Conservation (phyloP, 2,797 vertebrate genomes). For the Chiloscyllium punctatum region DNA sequence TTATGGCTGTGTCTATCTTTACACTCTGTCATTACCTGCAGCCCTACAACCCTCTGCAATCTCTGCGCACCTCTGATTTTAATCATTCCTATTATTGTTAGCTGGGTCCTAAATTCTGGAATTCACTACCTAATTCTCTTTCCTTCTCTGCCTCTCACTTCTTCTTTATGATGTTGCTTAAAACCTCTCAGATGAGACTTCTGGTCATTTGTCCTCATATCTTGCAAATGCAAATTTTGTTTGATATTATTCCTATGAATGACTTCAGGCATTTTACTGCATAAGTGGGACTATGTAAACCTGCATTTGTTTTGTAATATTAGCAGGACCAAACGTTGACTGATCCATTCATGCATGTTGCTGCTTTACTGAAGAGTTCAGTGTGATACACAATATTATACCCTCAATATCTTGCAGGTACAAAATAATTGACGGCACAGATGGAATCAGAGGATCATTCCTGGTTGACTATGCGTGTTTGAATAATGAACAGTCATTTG, state of each 20-base stretch:
- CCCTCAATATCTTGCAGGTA: not conserved
- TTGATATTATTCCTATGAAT: not conserved
- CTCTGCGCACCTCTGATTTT: not conserved
- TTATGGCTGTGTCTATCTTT: not conserved
- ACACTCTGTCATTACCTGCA: not conserved
- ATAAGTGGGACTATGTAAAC: not conserved
- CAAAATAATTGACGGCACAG: not conserved
- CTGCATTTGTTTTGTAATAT: not conserved
- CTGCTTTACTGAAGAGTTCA: not conserved
- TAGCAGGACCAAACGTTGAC: not conserved
- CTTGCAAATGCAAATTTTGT: not conserved
- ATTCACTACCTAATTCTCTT: not conserved
- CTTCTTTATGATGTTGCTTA: not conserved
- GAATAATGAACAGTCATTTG: not conserved
- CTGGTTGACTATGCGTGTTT: not conserved
- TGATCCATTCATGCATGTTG: not conserved
- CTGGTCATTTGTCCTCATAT: not conserved
- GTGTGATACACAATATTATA: not conserved
- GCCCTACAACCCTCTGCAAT: not conserved
- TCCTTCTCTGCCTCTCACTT: not conserved
- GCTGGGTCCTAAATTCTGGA: not conserved
- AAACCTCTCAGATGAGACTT: not conserved
- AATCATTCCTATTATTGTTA: not conserved
- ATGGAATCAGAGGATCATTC: conserved; percentile 7
- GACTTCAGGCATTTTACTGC: not conserved